These are phyloP conservation scores for Tragelaphus scriptus DNA, from an alignment of 2,113 vertebrate genomes.

Conservation along the genomic window DNA sequence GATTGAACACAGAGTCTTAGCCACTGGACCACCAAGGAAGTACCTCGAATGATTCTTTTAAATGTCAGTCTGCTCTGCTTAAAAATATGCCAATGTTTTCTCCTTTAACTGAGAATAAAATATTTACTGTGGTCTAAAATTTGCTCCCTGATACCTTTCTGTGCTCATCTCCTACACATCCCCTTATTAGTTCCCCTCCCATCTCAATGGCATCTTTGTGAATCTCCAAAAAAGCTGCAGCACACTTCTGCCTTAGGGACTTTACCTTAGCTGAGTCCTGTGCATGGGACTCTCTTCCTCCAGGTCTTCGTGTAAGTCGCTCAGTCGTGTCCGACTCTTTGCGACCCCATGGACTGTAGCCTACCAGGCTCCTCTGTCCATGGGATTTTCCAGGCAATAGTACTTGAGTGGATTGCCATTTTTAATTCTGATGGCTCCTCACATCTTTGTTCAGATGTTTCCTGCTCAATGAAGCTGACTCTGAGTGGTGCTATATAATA, in stretches of 20 bases:
- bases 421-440: background rate
- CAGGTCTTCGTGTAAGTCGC: background rate
- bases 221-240: background rate
- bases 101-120: background rate
- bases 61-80: background rate
- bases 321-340: too few relatives aligned
- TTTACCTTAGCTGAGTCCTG: background rate
- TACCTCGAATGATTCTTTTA: background rate
- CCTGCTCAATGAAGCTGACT: background rate
- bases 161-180: background rate
- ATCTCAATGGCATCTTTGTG: background rate
- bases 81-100: background rate
- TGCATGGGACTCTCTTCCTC: background rate
- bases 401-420: too few relatives aligned
- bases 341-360: too few relatives aligned
- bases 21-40: background rate
- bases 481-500: background rate
- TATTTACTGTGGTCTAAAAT: conserved; percentile 30
- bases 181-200: background rate
- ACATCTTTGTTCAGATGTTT: background rate
- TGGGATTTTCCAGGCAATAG: too few relatives aligned
- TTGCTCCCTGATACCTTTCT: background rate
- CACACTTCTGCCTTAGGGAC: background rate
- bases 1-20: background rate
- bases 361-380: too few relatives aligned